Evolutionary conservation across 2,888 invertebrate species (phyloP), one percentile per base, ranked within the genome.

Genomic region (Drosophila gaucha): DNA sequence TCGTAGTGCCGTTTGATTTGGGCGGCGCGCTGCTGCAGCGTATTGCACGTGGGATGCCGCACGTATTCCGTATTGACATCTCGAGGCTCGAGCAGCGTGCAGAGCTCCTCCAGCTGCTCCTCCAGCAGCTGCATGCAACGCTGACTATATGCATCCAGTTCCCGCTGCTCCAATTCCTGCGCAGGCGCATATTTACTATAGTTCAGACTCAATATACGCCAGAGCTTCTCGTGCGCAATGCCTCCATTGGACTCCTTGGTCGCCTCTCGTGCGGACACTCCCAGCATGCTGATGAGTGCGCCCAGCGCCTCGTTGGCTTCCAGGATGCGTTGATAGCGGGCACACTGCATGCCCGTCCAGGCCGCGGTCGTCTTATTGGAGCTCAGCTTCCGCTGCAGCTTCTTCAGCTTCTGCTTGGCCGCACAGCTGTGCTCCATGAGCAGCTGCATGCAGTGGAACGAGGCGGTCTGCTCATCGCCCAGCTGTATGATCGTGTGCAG

Each of bases 1-100:
- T 98, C 97, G 20, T 98, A 93, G 91, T 99, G 98, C 62, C 97
- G 96, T 92, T 97, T 97, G 6, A 98, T 95, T 12, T 95, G 93
- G 80, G 96, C 95, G 0, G 99, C 97, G 38, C 99, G 94, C 16
- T 96, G 83, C n/a, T 94, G 93, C 72, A 97, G 94, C 0, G 97
- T 97, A 2, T 95, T 94, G 1, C 93, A 92, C 0, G 94, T 92
- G 93, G 93, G 93, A 64, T 83, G 83, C 39, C 93, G 92, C 74
- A 92, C 92, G 64, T 90, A 92, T 36, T 91, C 90, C 1, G 92
- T 93, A 44, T 90, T 89, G 4, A 85, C 80, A 30, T 90, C 89
- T 20, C 90, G 94, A 16, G 97, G 96, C 80, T 96, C 96, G 60
- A 97, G 93, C 88, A 95, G 94, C 55, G 94, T 93, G 0, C 94